Conservation (phyloP, 1,140 invertebrate species). For the Drosophila busckii region DNA sequence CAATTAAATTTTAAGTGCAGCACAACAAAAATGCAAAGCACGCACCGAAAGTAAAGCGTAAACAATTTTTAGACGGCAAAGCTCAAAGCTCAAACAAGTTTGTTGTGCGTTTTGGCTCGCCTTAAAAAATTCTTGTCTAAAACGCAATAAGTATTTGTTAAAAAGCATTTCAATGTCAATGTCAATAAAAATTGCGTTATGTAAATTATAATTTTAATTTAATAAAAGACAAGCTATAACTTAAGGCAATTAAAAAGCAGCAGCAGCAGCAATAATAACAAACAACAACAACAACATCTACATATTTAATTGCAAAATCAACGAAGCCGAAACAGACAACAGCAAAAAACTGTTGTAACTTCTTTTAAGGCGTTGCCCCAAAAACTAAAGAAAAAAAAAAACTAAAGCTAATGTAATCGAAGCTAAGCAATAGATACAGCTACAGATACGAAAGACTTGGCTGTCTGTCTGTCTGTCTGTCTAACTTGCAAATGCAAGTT, state of each 20-base stretch:
- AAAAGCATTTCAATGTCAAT: slow-evolving; percentile 67
- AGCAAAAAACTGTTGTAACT: slow-evolving; percentile 51
- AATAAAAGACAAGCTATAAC: too few relatives aligned
- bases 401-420: slow-evolving; percentile 73
- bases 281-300: not conserved
- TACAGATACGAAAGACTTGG: slow-evolving; percentile 20
- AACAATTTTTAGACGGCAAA: slow-evolving; percentile 21
- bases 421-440: slow-evolving; percentile 53
- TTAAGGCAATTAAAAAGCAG: not conserved
- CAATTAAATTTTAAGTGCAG: slow-evolving; percentile 53
- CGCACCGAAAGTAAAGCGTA: slow-evolving; percentile 27
- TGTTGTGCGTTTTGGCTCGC: slow-evolving; percentile 33
- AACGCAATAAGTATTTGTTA: slow-evolving; percentile 10
- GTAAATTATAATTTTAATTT: too few relatives aligned
- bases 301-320: slow-evolving; percentile 48
- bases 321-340: slow-evolving; percentile 43
- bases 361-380: slow-evolving; percentile 59
- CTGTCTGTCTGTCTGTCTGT: slow-evolving; percentile 10
- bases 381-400: too few relatives aligned
- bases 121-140: slow-evolving; percentile 42
- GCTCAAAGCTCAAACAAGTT: slow-evolving; percentile 40
- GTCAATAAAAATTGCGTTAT: too few relatives aligned
- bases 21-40: slow-evolving; percentile 57
- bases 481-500: slow-evolving; percentile 42
- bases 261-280: not conserved